Conservation (phyloP, 2,888 invertebrate species). For the Aphidoletes aphidimyza region DNA sequence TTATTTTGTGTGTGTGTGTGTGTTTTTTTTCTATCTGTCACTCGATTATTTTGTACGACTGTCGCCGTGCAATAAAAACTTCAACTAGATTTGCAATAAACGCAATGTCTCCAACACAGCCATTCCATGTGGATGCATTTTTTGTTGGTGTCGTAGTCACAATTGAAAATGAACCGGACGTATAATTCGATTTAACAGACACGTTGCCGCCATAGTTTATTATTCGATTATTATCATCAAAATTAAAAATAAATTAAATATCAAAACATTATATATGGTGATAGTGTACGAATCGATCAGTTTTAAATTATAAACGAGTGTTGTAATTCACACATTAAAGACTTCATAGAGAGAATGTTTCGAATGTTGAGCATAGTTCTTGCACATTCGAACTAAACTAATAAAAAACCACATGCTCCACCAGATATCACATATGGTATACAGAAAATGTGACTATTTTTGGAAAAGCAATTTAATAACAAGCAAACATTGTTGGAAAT, state of each 20-base stretch:
- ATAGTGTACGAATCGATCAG: no score
- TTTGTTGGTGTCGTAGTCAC: background rate
- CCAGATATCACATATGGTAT: no score
- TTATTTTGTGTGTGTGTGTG: background rate
- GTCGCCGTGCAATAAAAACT: background rate
- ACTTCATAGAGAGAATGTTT: no score
- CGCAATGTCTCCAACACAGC: background rate
- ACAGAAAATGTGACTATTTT: no score
- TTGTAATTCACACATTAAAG: no score
- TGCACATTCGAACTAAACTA: no score
- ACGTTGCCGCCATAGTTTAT: background rate
- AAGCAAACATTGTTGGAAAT: no score
- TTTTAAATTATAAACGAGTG: no score
- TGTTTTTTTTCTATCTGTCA: background rate
- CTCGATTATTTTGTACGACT: background rate
- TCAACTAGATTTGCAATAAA: constrained; percentile 8
- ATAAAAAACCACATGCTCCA: no score
- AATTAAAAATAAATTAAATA: constrained; percentile 18
- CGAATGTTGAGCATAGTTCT: no score
- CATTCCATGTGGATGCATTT: background rate
- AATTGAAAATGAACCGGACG: background rate
- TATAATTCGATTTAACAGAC: constrained; percentile 1
- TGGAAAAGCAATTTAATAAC: no score
- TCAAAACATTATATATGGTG: no score
- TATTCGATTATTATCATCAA: background rate